Conservation (phyloP, 2,797 vertebrate genomes). For the Hydrophis major region DNA sequence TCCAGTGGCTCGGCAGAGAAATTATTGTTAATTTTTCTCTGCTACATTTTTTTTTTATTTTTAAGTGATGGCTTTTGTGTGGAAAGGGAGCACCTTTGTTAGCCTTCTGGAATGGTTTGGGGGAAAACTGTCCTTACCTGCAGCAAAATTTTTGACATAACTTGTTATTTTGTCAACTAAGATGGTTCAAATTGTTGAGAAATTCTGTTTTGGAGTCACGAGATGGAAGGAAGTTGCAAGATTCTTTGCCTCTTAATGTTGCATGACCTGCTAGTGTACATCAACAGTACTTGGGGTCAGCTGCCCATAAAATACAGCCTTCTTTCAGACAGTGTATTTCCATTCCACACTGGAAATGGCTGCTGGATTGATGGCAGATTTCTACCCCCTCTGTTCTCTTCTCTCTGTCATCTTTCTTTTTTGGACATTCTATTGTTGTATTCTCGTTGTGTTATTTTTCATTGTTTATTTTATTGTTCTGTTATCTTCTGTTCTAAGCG, state of each 20-base stretch:
- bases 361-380: neutral
- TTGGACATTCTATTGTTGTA: neutral
- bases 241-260: constrained; percentile 1
- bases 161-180: neutral
- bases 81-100: neutral
- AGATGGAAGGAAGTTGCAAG: constrained; percentile 10
- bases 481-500: neutral
- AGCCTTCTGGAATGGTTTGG: neutral
- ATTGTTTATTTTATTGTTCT: neutral
- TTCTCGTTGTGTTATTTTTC: neutral
- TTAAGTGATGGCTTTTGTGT: neutral
- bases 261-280: neutral
- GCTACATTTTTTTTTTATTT: neutral
- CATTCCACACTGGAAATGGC: too few species aligned
- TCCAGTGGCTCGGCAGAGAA: neutral
- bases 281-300: neutral
- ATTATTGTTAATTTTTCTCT: neutral
- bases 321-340: neutral
- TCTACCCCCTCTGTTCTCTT: neutral
- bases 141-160: neutral
- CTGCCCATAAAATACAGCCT: neutral
- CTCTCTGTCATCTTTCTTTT: neutral
- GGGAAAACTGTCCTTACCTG: neutral
- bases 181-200: neutral
- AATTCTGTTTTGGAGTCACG: neutral